Percentiles rank a stretch among this genome's conserved stretches.
phyloP scores from a whole-genome alignment of 2,797 vertebrate genomes.

The Falco concolor region DNA sequence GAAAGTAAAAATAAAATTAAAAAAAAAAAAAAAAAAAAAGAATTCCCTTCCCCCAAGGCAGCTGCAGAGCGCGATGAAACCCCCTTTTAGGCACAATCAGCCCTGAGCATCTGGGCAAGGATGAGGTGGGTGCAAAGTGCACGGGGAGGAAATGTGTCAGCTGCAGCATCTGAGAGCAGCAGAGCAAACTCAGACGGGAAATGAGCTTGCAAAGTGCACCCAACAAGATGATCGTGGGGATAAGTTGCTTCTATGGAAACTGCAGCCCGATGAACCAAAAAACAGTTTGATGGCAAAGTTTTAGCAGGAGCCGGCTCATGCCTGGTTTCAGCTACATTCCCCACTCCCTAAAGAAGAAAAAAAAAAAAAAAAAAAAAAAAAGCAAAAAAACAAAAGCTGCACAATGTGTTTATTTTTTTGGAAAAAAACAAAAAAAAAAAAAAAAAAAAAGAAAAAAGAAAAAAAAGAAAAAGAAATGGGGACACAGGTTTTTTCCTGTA shows the following conservation, averaged over 20 bases:
- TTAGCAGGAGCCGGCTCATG: conserved; percentile 23
- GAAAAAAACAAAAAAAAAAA: neutral
- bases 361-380: neutral
- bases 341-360: neutral
- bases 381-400: neutral
- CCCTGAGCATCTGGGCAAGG: conserved; percentile 21
- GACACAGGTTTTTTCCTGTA: conserved; percentile 66
- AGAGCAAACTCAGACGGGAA: conserved; percentile 38
- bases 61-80: neutral
- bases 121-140: conserved; percentile 39
- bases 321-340: conserved; percentile 45
- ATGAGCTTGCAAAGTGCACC: conserved; percentile 54
- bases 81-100: conserved; percentile 13
- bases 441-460: neutral
- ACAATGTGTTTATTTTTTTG: no score
- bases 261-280: conserved; percentile 52
- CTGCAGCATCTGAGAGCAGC: conserved; percentile 60
- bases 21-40: neutral
- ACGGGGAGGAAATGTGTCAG: conserved; percentile 61
- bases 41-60: neutral
- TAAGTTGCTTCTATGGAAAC: conserved; percentile 59
- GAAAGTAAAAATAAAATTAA: neutral
- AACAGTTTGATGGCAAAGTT: conserved; percentile 61
- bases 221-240: conserved; percentile 47
- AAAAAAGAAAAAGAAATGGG: neutral